Evolutionary conservation across 92 coral and sea anemone genomes (phyloP).

Genomic region (Heliopora coerulea): DNA sequence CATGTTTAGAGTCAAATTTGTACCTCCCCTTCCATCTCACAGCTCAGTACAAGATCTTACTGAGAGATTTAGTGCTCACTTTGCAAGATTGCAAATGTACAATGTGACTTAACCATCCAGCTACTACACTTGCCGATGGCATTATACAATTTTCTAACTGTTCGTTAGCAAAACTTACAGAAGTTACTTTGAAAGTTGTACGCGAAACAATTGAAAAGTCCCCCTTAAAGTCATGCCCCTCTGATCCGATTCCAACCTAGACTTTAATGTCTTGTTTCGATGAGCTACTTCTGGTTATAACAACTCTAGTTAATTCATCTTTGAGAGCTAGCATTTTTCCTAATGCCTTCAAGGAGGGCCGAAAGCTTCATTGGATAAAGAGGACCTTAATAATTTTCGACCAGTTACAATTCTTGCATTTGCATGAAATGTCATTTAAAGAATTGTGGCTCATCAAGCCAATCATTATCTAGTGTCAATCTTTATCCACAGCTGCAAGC

Average conservation of each 20-base stretch:
- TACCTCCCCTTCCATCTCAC: constrained; percentile 35
- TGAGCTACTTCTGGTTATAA: constrained; percentile 41
- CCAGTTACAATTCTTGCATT: constrained; percentile 56
- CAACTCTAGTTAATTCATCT: constrained; percentile 30
- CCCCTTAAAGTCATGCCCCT: constrained; percentile 53
- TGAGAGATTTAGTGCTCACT: constrained; percentile 38
- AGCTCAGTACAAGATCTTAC: constrained; percentile 42
- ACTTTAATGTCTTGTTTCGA: constrained; percentile 22
- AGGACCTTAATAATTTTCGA: constrained; percentile 48
- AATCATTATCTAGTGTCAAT: constrained; percentile 43
- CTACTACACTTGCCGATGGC: constrained; percentile 15
- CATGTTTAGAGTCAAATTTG: constrained; percentile 34
- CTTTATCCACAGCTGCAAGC: constrained; percentile 55
- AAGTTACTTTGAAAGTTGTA: constrained; percentile 24
- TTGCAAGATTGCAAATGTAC: constrained; percentile 31
- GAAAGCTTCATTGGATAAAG: constrained; percentile 36
- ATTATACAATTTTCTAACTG: neutral
- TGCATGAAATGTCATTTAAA: constrained; percentile 54
- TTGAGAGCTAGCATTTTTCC: too few relatives aligned
- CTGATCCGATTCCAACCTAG: constrained; percentile 58
- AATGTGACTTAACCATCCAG: constrained; percentile 11
- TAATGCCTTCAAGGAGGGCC: too few relatives aligned
- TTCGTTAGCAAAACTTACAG: constrained; percentile 15
- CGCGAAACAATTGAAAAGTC: constrained; percentile 37
- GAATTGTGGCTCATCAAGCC: constrained; percentile 50